Evolutionary conservation across 1,140 invertebrate genomes (phyloP), one percentile per base, ranked within the genome.

Genomic region (Bradynema listronoti): DNA sequence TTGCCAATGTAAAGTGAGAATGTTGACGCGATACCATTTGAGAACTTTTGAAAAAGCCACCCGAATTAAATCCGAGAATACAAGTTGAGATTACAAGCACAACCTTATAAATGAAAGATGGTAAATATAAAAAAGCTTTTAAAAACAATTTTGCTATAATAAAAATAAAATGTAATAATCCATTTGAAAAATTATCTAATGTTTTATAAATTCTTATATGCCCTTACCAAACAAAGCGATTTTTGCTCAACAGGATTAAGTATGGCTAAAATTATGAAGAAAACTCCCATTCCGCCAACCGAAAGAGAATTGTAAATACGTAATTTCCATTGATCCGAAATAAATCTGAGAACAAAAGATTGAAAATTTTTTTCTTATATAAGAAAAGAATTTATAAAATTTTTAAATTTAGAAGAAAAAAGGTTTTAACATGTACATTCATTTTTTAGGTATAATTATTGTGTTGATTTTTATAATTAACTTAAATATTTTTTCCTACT

Each of bases 1-100:
- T 75, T 34, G 75, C 73, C 54, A 76, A 49, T 1, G 74, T 78
- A 34, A 76, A 76, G 50, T 76, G 73, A 22, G 41, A 60, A 50
- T 78, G 70, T 39, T 76, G 73, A n/a, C 75, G 65, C 16, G 75
- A 75, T 30, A 76, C 69, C 64, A 65, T 56, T 27, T 69, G 67
- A 11, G 69, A 68, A 24, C 51, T 59, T 55, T 69, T 69, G 66
- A 72, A 69, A 45, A 69, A 69, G 29, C 67, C 67, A 22, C 69
- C 66, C 5, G 68, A 71, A 39, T 69, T 69, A 52, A 69, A 69
- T 19, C 67, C 67, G 24, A 69, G 53, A 41, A 69, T 69, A 42
- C 64, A 71, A 0, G 67, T 69, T 24, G 67, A 68, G 3, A 58
- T 45, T n/a, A 69, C 60, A 11, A 69, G 24, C 1, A 60, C 60